Base-by-base conservation (phyloP, 1,140 invertebrate species). In the Sinonovacula constricta region DNA sequence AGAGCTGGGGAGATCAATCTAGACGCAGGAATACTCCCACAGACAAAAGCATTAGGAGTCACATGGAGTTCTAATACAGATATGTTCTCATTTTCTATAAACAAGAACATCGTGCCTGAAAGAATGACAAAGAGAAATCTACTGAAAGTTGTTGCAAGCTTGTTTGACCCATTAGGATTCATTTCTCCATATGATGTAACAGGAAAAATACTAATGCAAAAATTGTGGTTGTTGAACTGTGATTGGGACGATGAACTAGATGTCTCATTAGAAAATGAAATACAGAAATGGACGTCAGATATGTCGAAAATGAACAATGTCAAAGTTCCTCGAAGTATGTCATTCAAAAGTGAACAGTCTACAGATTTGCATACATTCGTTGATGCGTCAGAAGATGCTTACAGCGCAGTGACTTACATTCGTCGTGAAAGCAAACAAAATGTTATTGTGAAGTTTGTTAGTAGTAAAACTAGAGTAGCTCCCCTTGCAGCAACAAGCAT, bases 361-460 rank as follows among this genome's bases (percentile, higher is more conserved):
- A 18, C 7, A 18, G 18, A 15, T 3, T 10, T 67, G 7, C 36
- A 49, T 67, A 51, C 36, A 22, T 26, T 22, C 24, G 15, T 2
- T 67, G 56, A 71, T 33, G 69, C 69, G 14, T 71, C 69, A 36
- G n/a, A 28, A 15, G 26, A 39, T 5, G 69, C 69, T 15, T 60
- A 71, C 45, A 56, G 56, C 2, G 54, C 56, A 24, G 69, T 71
- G 1, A 18, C 33, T 7, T 71, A 59, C 45, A 4, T 24, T 3
- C 2, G 31, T 22, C 3, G 30, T 18, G 1, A 5, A 60, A 2
- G 3, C n/a, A 4, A 45, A 18, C 10, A 60, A 5, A 26, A 36
- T 10, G 51, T 24, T n/a, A 63, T 5, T 28, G 30, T 67, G 1
- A 67, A 49, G 12, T 51, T 67, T 51, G 34, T 51, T 14, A 26